These are phyloP conservation scores for Drosophila repletoides DNA, from an alignment of 1,140 invertebrate genomes.

Conservation along the genomic window DNA sequence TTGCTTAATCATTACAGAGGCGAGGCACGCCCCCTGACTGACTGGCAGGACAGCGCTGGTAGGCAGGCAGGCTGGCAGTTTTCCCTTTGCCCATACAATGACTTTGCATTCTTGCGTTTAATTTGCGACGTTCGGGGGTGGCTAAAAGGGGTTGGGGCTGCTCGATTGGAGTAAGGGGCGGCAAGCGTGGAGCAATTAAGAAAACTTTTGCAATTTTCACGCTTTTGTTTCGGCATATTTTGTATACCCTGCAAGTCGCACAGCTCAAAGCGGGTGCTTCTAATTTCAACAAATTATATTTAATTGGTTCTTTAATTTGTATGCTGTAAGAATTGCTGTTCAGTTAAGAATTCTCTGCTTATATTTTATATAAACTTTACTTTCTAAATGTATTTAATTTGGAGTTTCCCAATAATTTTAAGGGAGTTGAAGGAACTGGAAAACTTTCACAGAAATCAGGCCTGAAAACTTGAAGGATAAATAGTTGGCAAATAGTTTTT, in stretches of 20 bases:
- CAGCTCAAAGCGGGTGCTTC: too few species aligned
- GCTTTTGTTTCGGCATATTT: conserved; percentile 65
- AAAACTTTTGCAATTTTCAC: conserved; percentile 79
- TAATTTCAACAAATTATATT: background rate
- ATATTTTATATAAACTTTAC: too few species aligned
- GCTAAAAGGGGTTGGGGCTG: too few species aligned
- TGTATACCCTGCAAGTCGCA: conserved; percentile 13
- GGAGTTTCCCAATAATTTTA: too few species aligned
- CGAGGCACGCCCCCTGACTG: conserved; percentile 16
- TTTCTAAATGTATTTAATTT: too few species aligned
- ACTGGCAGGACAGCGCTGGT: background rate
- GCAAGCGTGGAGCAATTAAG: conserved; percentile 57
- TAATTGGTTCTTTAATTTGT: background rate
- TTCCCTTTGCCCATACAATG: conserved; percentile 47
- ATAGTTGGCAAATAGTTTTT: too few species aligned
- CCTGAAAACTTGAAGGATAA: too few species aligned
- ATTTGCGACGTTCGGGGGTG: conserved; percentile 68
- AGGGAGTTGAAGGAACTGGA: too few species aligned
- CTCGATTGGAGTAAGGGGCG: too few species aligned
- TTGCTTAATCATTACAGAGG: conserved; percentile 64
- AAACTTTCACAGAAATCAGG: too few species aligned
- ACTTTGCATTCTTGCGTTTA: conserved; percentile 78
- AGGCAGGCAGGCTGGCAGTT: background rate
- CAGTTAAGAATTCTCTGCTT: too few species aligned
- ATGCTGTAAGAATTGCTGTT: too few species aligned